Evolutionary conservation across 2,113 vertebrate genomes (phyloP).

Genomic region (Macrotis lagotis): DNA sequence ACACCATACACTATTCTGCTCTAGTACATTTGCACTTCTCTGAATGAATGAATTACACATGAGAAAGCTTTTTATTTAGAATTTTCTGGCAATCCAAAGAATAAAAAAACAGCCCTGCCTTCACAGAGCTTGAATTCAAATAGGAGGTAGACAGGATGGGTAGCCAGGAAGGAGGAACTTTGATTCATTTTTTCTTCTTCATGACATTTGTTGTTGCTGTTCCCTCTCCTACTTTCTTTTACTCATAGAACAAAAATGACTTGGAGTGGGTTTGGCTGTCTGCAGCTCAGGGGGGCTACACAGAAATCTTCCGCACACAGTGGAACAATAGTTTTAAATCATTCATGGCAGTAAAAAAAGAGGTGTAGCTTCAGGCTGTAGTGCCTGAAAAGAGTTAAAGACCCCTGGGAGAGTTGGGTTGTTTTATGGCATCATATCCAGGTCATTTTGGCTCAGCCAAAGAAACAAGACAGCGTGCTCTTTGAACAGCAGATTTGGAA

Average conservation of each 20-base stretch:
- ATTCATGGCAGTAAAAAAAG: not conserved
- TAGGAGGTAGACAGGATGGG: not conserved
- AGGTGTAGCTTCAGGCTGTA: not conserved
- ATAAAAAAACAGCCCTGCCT: not conserved
- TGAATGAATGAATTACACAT: not conserved
- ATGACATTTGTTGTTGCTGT: not conserved
- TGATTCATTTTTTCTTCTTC: not conserved
- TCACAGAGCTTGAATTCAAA: not conserved
- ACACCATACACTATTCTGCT: not conserved
- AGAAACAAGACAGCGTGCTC: not conserved
- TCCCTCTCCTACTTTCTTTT: not conserved
- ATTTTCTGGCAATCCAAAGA: not conserved
- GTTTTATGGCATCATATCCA: conserved; percentile 36
- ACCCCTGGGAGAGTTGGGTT: not conserved
- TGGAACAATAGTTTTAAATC: not conserved
- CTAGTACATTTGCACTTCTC: not conserved
- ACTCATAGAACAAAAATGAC: not conserved
- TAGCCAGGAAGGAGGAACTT: not conserved
- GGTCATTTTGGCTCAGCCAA: conserved; percentile 54
- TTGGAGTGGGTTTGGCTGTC: not conserved
- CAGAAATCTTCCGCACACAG: not conserved
- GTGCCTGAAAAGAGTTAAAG: conserved; percentile 42
- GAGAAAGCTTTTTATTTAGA: not conserved
- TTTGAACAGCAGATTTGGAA: not conserved
- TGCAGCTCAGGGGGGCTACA: not conserved